Conservation (phyloP, 2,797 vertebrate species). For the Hemibagrus guttatus region DNA sequence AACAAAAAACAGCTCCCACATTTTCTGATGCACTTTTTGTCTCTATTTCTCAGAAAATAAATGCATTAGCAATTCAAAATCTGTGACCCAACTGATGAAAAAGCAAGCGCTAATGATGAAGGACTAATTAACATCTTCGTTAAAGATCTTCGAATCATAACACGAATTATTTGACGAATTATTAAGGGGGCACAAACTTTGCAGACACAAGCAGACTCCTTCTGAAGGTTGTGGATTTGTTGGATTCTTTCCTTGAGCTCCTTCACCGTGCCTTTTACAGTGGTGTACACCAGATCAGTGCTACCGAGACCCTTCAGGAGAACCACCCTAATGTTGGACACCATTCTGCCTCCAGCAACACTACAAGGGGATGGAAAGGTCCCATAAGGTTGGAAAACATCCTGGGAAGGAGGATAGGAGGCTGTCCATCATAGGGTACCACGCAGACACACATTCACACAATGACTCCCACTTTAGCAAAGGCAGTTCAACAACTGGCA, state of each 20-base stretch:
- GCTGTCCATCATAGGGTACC: not conserved
- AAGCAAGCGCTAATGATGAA: not conserved
- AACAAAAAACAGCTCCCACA: not conserved
- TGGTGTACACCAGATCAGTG: slow-evolving; percentile 75
- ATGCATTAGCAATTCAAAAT: not conserved
- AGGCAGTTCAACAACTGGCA: too few relatives aligned
- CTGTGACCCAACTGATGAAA: not conserved
- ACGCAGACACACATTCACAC: not conserved
- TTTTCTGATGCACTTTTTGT: not conserved
- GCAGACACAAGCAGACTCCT: slow-evolving; percentile 58
- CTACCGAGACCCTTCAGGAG: slow-evolving; percentile 85
- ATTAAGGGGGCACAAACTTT: too few relatives aligned
- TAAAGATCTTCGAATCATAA: too few relatives aligned
- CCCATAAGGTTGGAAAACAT: too few relatives aligned
- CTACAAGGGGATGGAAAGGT: slow-evolving; percentile 69
- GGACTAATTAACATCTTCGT: too few relatives aligned
- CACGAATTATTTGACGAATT: too few relatives aligned
- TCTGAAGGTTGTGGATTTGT: slow-evolving; percentile 76
- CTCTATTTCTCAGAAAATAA: not conserved
- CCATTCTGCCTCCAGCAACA: slow-evolving; percentile 78
- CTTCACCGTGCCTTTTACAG: slow-evolving; percentile 77
- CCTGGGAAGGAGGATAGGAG: not conserved
- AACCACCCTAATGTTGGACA: slow-evolving; percentile 80
- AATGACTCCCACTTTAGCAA: not conserved
- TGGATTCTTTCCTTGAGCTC: slow-evolving; percentile 84